Conservation (phyloP, 1,140 invertebrate species). For the Pseudomyrmex dendroicus region DNA sequence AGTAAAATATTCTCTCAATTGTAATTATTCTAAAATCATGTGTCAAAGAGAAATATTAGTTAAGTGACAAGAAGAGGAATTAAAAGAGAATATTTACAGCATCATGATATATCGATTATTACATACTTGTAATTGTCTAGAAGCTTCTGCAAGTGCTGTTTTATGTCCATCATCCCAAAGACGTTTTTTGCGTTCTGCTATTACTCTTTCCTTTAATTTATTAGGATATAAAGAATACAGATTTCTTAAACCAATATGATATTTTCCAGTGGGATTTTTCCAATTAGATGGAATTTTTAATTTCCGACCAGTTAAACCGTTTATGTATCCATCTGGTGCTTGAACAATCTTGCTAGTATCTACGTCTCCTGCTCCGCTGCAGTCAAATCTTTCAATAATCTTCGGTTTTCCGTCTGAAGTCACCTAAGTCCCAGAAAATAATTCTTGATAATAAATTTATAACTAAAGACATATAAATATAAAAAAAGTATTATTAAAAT, state of each 20-base stretch:
- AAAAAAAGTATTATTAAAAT: too few relatives aligned
- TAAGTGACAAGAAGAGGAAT: slow-evolving; percentile 4
- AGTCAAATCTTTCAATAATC: slow-evolving; percentile 97
- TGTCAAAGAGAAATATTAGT: neutral
- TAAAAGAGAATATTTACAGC: slow-evolving; percentile 1
- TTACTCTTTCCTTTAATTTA: slow-evolving; percentile 93
- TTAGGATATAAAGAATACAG: slow-evolving; percentile 95
- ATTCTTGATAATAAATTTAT: too few relatives aligned
- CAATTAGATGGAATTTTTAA: slow-evolving; percentile 94
- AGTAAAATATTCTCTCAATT: too few relatives aligned
- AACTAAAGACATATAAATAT: too few relatives aligned
- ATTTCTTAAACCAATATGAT: slow-evolving; percentile 94
- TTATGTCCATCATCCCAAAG: slow-evolving; percentile 95
- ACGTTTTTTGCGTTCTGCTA: slow-evolving; percentile 93
- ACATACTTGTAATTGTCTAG: slow-evolving; percentile 88
- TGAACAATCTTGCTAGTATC: slow-evolving; percentile 94
- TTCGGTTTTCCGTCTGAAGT: slow-evolving; percentile 96
- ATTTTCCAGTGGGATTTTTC: slow-evolving; percentile 93
- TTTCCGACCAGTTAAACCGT: slow-evolving; percentile 94
- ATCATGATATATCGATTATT: too few relatives aligned
- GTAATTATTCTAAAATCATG: too few relatives aligned
- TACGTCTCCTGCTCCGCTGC: slow-evolving; percentile 97
- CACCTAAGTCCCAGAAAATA: slow-evolving; percentile 85
- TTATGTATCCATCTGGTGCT: slow-evolving; percentile 91
- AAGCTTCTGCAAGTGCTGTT: slow-evolving; percentile 90